Evolutionary conservation across 2,888 invertebrate genomes (phyloP).

Genomic region (Marasmarcha lunaedactyla): DNA sequence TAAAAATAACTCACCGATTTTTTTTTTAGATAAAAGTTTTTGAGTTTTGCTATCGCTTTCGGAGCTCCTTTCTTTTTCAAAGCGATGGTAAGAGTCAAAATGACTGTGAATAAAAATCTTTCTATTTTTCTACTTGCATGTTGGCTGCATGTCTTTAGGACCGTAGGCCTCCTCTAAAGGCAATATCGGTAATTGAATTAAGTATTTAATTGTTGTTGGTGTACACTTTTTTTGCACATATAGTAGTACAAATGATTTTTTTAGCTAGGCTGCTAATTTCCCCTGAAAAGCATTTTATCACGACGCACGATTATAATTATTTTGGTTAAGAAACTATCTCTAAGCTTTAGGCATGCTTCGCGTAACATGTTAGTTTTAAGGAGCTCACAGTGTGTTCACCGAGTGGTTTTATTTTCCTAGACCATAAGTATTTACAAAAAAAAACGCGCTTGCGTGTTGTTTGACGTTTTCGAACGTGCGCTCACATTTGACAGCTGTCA

Average conservation of each 20-base stretch:
- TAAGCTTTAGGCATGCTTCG: slow-evolving; percentile 66
- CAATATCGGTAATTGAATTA: slow-evolving; percentile 60
- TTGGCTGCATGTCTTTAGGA: slow-evolving; percentile 65
- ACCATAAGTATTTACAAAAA: no score
- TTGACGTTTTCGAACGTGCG: no score
- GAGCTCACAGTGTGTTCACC: slow-evolving; percentile 15
- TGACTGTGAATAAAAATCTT: slow-evolving; percentile 16
- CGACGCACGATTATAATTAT: slow-evolving; percentile 68
- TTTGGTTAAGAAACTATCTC: slow-evolving; percentile 54
- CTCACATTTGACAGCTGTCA: no score
- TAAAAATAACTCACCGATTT: slow-evolving; percentile 37
- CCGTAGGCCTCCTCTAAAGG: slow-evolving; percentile 61
- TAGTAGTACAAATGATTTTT: slow-evolving; percentile 60
- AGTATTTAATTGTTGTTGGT: slow-evolving; percentile 43
- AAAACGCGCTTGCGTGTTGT: no score
- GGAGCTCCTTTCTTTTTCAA: slow-evolving; percentile 12
- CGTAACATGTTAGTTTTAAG: slow-evolving; percentile 33
- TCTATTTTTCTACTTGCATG: slow-evolving; percentile 63
- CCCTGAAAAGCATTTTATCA: slow-evolving; percentile 65
- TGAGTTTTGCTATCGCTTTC: slow-evolving; percentile 45
- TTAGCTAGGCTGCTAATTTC: slow-evolving; percentile 67
- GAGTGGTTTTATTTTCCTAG: no score
- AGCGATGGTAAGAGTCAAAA: slow-evolving; percentile 33
- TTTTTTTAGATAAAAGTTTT: slow-evolving; percentile 24
- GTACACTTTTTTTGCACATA: slow-evolving; percentile 69